Evolutionary conservation across 2,113 vertebrate species (phyloP).

Genomic region (Blennius ocellaris): DNA sequence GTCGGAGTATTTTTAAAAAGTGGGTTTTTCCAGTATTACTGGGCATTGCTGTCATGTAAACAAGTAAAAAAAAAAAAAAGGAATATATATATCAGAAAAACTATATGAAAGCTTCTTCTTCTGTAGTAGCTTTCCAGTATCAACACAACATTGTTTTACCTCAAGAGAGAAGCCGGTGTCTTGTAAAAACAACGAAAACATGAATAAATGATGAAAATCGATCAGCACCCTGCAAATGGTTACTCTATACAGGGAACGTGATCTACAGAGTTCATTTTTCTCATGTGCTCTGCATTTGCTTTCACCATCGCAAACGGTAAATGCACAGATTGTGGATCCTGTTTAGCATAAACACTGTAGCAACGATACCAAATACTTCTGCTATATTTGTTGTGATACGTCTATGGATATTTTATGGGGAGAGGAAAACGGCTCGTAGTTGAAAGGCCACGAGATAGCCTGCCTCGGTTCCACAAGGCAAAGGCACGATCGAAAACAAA

Average conservation of each 20-base stretch:
- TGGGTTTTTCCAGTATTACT: too few relatives aligned
- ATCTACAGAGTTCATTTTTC: background rate
- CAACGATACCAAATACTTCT: background rate
- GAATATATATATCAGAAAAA: too few relatives aligned
- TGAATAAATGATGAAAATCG: constrained; percentile 55
- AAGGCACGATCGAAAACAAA: background rate
- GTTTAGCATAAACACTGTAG: background rate
- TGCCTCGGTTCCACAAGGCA: background rate
- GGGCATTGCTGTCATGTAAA: too few relatives aligned
- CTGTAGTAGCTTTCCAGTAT: too few relatives aligned
- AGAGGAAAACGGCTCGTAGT: too few relatives aligned
- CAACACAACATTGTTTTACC: too few relatives aligned
- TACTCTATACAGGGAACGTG: constrained; percentile 2
- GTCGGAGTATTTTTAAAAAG: too few relatives aligned
- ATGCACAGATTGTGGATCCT: background rate
- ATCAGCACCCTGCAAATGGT: constrained; percentile 33
- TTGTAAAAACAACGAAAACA: constrained; percentile 16
- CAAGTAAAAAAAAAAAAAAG: too few relatives aligned
- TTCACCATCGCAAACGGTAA: background rate
- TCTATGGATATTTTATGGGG: background rate
- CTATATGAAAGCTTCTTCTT: too few relatives aligned
- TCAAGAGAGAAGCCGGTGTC: constrained; percentile 8
- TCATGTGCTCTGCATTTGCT: background rate
- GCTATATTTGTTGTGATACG: background rate
- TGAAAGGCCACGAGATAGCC: background rate